A percentile compares a stretch with the other conserved stretches of the same genome.
Conservation (phyloP, 2,113 vertebrate genomes). For the Smithornis capensis region DNA sequence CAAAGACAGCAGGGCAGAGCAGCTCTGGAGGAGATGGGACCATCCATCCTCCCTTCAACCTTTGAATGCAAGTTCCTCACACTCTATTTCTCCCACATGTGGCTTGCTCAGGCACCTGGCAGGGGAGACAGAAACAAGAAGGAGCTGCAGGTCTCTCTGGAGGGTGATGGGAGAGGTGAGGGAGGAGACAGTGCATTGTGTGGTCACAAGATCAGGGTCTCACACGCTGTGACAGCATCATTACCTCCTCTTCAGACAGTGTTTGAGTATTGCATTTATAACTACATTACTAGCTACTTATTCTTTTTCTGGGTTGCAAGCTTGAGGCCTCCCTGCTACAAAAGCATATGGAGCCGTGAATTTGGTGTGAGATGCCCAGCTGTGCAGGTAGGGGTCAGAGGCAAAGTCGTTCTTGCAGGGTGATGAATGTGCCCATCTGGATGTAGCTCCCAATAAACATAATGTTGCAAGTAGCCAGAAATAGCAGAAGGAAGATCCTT, state of each 20-base stretch:
- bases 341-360: not conserved
- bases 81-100: not conserved
- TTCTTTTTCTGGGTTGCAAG: not conserved
- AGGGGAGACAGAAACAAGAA: not conserved
- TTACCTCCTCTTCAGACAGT: not conserved
- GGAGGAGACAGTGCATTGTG: not conserved
- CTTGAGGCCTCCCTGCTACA: not conserved
- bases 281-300: not conserved
- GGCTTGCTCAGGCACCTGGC: not conserved
- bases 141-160: not conserved
- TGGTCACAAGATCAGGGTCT: not conserved
- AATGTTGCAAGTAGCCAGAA: not conserved
- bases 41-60: not conserved
- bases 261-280: not conserved
- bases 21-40: not conserved
- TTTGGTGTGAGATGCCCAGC: not conserved
- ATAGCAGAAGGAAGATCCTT: not conserved
- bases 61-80: not conserved
- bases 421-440: not conserved
- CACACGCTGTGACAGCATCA: fast-evolving
- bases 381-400: not conserved
- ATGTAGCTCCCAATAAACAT: not conserved
- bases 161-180: not conserved
- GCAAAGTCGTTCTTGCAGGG: not conserved
- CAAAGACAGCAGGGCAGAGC: not conserved